phyloP scores from a whole-genome alignment of 2,888 invertebrate species.

The Philaethria dido region DNA sequence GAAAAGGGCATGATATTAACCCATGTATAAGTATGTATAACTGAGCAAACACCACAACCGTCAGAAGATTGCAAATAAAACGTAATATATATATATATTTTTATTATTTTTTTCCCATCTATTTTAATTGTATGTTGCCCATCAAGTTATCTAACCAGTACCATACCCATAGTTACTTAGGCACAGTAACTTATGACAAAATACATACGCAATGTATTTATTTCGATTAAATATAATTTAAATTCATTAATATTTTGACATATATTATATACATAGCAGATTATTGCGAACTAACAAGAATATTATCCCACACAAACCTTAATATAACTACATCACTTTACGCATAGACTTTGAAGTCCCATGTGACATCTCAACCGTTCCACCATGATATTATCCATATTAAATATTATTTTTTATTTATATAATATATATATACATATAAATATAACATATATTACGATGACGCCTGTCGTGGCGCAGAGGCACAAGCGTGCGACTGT shows the following conservation, averaged over 20 bases:
- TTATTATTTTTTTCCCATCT: background rate
- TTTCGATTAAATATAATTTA: background rate
- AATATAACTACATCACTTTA: slow-evolving; percentile 29
- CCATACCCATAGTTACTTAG: background rate
- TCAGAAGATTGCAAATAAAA: slow-evolving; percentile 47
- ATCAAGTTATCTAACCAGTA: slow-evolving; percentile 16
- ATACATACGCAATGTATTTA: background rate
- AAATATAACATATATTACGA: too few species aligned
- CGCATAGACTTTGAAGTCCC: background rate
- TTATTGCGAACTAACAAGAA: slow-evolving; percentile 27
- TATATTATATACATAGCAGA: slow-evolving; percentile 13
- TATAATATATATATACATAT: too few species aligned
- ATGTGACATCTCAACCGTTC: background rate
- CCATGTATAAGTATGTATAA: slow-evolving; percentile 46
- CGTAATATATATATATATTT: background rate
- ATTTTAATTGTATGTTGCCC: slow-evolving; percentile 28
- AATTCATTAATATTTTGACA: slow-evolving; percentile 3
- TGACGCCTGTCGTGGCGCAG: too few species aligned
- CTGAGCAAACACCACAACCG: slow-evolving; percentile 72
- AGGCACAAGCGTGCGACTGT: too few species aligned
- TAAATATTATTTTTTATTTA: slow-evolving; percentile 38
- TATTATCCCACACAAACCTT: slow-evolving; percentile 14
- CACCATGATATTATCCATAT: slow-evolving; percentile 29
- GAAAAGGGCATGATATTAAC: slow-evolving; percentile 2
- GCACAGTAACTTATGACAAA: background rate